Conservation (phyloP, 2,888 invertebrate genomes). For the Caenorhabditis sulstoni region DNA sequence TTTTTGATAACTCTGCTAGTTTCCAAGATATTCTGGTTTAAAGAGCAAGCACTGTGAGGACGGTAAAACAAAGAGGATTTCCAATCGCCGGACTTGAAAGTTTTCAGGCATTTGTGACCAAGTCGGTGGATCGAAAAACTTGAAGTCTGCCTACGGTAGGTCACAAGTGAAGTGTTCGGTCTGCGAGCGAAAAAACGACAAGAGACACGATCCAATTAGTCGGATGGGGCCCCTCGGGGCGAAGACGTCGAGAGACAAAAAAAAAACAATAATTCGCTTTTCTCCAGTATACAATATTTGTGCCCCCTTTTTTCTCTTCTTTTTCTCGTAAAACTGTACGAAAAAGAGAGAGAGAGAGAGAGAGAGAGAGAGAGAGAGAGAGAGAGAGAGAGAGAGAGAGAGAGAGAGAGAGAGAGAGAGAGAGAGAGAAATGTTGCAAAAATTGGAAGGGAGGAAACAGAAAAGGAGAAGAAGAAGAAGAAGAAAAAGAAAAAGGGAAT, state of each 20-base stretch:
- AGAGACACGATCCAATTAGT: not conserved
- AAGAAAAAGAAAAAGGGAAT: not conserved
- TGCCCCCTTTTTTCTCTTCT: conserved; percentile 1
- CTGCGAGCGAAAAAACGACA: not conserved
- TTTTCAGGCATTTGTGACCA: too few relatives aligned
- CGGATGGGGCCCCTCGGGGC: conserved; percentile 3
- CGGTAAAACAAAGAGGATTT: too few relatives aligned
- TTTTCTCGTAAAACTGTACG: conserved; percentile 1
- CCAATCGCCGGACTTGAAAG: too few relatives aligned
- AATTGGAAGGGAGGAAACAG: conserved; percentile 14
- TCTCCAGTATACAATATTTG: not conserved
- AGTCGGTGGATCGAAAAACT: too few relatives aligned
- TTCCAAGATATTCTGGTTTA: too few relatives aligned
- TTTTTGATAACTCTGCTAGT: too few relatives aligned
- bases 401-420: too few relatives aligned
- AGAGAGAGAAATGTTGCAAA: not conserved
- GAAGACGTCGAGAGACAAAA: conserved; percentile 12
- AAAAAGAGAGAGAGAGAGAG: too few relatives aligned
- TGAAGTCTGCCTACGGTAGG: too few relatives aligned
- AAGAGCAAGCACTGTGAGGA: too few relatives aligned
- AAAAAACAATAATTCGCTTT: conserved; percentile 7
- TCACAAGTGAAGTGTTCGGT: too few relatives aligned
- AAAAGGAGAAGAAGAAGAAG: not conserved
- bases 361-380: not conserved
- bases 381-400: not conserved